A percentile compares a stretch with the other conserved stretches of the same genome.
Conservation (phyloP, 1,140 invertebrate genomes). For the Lepidurus packardi region DNA sequence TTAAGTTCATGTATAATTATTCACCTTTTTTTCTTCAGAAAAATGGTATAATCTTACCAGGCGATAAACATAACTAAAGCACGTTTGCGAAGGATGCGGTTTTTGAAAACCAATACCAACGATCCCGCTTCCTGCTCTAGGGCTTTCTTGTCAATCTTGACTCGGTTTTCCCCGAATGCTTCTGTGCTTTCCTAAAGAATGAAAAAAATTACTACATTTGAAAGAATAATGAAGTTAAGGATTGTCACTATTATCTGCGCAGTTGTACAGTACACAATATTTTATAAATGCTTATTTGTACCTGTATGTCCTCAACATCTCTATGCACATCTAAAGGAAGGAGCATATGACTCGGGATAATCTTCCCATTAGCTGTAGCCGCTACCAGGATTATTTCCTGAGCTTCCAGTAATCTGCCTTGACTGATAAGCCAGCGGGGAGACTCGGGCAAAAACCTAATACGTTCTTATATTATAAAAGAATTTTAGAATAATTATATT, state of each 20-base stretch:
- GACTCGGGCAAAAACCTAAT: conserved; percentile 70
- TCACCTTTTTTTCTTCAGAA: not conserved
- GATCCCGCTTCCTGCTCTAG: not conserved
- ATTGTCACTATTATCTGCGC: no score
- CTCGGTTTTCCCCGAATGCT: conserved; percentile 16
- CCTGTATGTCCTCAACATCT: not conserved
- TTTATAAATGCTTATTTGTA: not conserved
- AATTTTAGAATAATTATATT: no score
- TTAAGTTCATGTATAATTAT: not conserved
- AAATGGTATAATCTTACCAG: conserved; percentile 28
- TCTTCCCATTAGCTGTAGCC: conserved; percentile 67
- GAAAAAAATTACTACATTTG: not conserved
- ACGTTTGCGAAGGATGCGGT: conserved; percentile 26
- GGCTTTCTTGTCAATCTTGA: not conserved
- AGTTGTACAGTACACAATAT: not conserved
- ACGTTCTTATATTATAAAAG: not conserved
- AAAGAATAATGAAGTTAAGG: not conserved
- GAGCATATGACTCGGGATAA: conserved; percentile 64
- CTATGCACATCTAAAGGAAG: conserved; percentile 54
- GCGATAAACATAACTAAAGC: conserved; percentile 20
- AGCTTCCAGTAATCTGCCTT: conserved; percentile 70
- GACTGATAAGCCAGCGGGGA: conserved; percentile 73
- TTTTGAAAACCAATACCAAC: not conserved
- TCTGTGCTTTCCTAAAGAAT: not conserved
- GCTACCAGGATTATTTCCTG: conserved; percentile 66